Evolutionary conservation across 2,797 vertebrate species (phyloP), one percentile per base, ranked within the genome.

Genomic region (Myotis vivesi): DNA sequence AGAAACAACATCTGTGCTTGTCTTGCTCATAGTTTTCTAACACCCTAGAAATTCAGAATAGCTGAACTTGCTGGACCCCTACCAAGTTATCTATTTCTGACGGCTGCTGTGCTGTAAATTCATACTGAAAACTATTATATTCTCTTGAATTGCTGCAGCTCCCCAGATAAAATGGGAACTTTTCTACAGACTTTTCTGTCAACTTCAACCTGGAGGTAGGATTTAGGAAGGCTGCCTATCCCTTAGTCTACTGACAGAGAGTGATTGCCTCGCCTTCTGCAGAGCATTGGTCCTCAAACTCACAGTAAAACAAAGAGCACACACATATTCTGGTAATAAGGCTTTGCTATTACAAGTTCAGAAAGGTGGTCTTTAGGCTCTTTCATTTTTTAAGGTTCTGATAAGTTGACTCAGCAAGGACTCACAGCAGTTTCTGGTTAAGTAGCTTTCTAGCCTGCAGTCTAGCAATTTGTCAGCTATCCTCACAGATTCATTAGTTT

Each of bases 81-180:
- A 97, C 77, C 64, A 96, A 96, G 93, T 95, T 97, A 92, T 96
- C 96, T 97, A 44, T 92, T 72, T 97, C 90, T 85, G 81, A 93
- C 0, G 2, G 82, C 85, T 76, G 57, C 69, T 94, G 81, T 92
- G 96, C 90, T 97, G 79, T 97, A 98, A 97, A 97, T 98, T 97
- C 92, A 95, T 95, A 87, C 13, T 22, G 33, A 96, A 97, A 97
- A 97, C 87, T 96, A 90, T 94, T 90, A 94, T 81, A 97, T 95
- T 97, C 71, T 88, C 76, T 90, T 79, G 92, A 97, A 96, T 77
- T 96, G 88, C 91, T 96, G 89, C 89, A 95, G 77, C 71, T 98
- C 71, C 94, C 92, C 38, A 87, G 94, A 95, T 96, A 97, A 97
- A 97, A 98, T 46, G 79, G 87, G 92, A 97, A 95, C 97, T 97